Conservation (phyloP, 2,888 invertebrate species). For the Cremastobaeus sp. region DNA sequence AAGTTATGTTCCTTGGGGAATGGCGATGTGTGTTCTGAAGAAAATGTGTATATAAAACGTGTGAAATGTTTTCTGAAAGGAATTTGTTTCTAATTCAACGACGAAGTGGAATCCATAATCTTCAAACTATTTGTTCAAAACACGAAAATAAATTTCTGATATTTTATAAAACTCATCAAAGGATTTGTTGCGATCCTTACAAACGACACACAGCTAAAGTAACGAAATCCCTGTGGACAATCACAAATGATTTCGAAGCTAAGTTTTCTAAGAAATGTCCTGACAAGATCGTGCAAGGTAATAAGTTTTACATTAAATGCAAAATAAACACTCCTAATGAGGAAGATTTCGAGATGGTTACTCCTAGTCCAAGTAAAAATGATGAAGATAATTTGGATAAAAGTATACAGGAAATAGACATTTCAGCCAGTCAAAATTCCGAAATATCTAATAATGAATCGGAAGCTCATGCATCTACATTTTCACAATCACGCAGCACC, state of each 20-base stretch:
- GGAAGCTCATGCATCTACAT: slow-evolving; percentile 11
- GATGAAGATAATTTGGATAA: slow-evolving; percentile 7
- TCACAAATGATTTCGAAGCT: slow-evolving; percentile 15
- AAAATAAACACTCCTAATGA: slow-evolving; percentile 9
- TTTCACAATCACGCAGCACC: slow-evolving; percentile 10
- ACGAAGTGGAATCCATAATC: slow-evolving; percentile 20
- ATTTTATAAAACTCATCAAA: background rate
- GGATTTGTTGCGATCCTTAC: background rate
- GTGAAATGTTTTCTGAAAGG: slow-evolving; percentile 7
- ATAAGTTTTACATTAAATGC: slow-evolving; percentile 23
- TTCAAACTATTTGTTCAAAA: background rate
- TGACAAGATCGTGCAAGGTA: too few relatives aligned
- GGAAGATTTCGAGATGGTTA: slow-evolving; percentile 8
- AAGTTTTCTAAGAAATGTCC: too few relatives aligned
- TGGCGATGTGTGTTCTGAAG: slow-evolving; percentile 30
- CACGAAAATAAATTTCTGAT: background rate
- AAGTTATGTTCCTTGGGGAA: too few relatives aligned
- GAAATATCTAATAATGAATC: slow-evolving; percentile 19
- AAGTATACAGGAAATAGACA: slow-evolving; percentile 9
- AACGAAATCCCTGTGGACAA: slow-evolving; percentile 9
- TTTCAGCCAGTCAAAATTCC: slow-evolving; percentile 14
- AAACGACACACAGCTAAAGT: background rate
- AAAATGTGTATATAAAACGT: slow-evolving; percentile 21
- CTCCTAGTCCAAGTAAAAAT: slow-evolving; percentile 8
- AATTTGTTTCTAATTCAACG: slow-evolving; percentile 3